phyloP scores from a whole-genome alignment of 2,888 invertebrate genomes.

The Campaea margaritaria region DNA sequence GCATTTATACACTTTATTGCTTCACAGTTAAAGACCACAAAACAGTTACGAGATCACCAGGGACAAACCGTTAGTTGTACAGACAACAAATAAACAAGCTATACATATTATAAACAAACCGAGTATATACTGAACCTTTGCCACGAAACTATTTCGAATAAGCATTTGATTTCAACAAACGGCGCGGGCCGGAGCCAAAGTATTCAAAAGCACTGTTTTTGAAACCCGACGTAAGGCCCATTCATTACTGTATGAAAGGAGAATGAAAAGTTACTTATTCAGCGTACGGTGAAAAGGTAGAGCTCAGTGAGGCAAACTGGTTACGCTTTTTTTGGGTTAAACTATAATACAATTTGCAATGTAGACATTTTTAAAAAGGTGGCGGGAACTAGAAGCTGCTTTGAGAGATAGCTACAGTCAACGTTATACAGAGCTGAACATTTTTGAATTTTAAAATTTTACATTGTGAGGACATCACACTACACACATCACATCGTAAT shows the following conservation, averaged over 20 bases:
- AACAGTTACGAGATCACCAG: background rate
- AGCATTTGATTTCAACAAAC: slow-evolving; percentile 20
- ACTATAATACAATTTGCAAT: slow-evolving; percentile 17
- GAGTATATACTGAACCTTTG: background rate
- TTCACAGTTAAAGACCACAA: too few relatives aligned
- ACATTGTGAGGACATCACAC: too few relatives aligned
- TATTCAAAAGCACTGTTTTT: slow-evolving; percentile 34
- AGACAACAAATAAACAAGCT: background rate
- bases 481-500: too few relatives aligned
- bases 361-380: slow-evolving; percentile 8
- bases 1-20: too few relatives aligned
- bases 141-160: slow-evolving; percentile 18
- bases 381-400: too few relatives aligned
- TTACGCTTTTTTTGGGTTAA: slow-evolving; percentile 14
- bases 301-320: slow-evolving; percentile 15
- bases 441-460: too few relatives aligned
- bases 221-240: slow-evolving; percentile 24
- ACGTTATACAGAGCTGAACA: too few relatives aligned
- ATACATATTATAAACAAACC: background rate
- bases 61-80: background rate
- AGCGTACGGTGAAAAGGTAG: slow-evolving; percentile 31
- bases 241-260: slow-evolving; percentile 37
- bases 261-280: slow-evolving; percentile 41
- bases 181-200: slow-evolving; percentile 7
- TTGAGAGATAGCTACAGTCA: too few relatives aligned